A percentile compares a stretch with the other conserved stretches of the same genome.
Evolutionary conservation across 2,797 vertebrate species (phyloP).

Genomic region (Lates japonicus): DNA sequence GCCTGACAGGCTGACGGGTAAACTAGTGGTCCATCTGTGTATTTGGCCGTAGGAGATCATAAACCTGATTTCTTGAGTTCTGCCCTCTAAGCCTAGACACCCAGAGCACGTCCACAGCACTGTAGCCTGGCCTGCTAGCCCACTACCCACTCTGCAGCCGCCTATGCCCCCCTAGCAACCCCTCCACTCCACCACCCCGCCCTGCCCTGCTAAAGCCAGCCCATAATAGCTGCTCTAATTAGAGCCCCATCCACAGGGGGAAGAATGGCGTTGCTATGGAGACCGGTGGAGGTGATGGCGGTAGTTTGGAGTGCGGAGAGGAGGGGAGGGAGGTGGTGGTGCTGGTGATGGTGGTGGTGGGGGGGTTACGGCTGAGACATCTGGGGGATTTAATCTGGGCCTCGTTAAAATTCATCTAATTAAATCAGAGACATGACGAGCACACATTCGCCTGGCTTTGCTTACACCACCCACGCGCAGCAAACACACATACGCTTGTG

Average conservation of each 20-base stretch:
- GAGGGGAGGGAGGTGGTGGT: slow-evolving; percentile 41
- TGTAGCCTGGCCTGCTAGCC: slow-evolving; percentile 54
- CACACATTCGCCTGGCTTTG: slow-evolving; percentile 65
- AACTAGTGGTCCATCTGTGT: slow-evolving; percentile 25
- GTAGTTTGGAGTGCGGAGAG: slow-evolving; percentile 69
- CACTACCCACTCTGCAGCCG: slow-evolving; percentile 57
- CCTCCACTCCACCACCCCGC: slow-evolving; percentile 61
- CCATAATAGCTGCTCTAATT: slow-evolving; percentile 92
- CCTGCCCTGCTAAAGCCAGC: slow-evolving; percentile 84
- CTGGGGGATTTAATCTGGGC: slow-evolving; percentile 90
- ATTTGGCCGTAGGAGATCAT: slow-evolving; percentile 8
- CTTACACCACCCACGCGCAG: slow-evolving; percentile 38
- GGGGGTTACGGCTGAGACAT: slow-evolving; percentile 85
- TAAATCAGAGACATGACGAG: slow-evolving; percentile 88
- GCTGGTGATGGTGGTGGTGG: slow-evolving; percentile 32
- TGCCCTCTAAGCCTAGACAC: slow-evolving; percentile 27
- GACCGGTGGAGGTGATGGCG: slow-evolving; percentile 78
- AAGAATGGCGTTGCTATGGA: slow-evolving; percentile 87
- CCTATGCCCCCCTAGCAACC: slow-evolving; percentile 68
- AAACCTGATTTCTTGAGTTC: slow-evolving; percentile 23
- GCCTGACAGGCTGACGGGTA: slow-evolving; percentile 38
- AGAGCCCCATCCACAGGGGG: slow-evolving; percentile 87
- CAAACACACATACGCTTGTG: neutral
- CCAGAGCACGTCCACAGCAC: slow-evolving; percentile 15
- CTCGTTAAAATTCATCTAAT: slow-evolving; percentile 90